Conservation (phyloP, 1,140 invertebrate genomes). For the Drosophila pandora region DNA sequence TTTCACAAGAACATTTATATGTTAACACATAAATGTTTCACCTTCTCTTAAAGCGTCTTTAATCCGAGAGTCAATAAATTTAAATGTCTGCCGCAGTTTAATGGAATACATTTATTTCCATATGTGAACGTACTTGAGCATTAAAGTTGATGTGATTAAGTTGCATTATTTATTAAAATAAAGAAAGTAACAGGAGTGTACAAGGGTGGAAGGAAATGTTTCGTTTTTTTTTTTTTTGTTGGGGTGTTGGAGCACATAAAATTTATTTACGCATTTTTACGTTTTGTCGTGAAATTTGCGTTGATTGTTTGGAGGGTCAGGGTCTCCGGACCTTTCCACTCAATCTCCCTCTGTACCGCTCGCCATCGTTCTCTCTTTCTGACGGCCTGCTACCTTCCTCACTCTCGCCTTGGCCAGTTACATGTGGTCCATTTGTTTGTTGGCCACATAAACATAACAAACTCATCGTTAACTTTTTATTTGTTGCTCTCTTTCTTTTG, state of each 20-base stretch:
- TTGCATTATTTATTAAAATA: conserved; percentile 73
- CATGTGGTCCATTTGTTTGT: conserved; percentile 76
- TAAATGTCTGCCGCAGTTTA: conserved; percentile 16
- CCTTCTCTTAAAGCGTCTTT: not conserved
- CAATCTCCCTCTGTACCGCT: conserved; percentile 12
- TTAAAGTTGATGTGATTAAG: conserved; percentile 59
- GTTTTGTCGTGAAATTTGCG: conserved; percentile 79
- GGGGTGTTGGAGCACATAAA: conserved; percentile 49
- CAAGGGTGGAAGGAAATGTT: conserved; percentile 6
- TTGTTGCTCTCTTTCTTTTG: conserved; percentile 69
- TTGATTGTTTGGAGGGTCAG: conserved; percentile 73
- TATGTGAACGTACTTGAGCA: conserved; percentile 46
- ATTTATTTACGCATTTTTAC: conserved; percentile 81
- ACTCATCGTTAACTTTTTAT: conserved; percentile 82
- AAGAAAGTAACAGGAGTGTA: not conserved
- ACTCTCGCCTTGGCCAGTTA: conserved; percentile 12
- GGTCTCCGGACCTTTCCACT: conserved; percentile 31
- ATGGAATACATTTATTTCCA: conserved; percentile 44
- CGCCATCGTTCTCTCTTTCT: not conserved
- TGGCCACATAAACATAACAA: conserved; percentile 81
- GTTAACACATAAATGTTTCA: too few relatives aligned
- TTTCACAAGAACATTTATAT: too few relatives aligned
- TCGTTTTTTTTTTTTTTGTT: conserved; percentile 2
- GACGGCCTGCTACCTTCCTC: conserved; percentile 23
- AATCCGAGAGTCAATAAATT: conserved; percentile 10